These are phyloP conservation scores for Machimus atricapillus DNA, from an alignment of 2,888 invertebrate species.

Conservation along the genomic window DNA sequence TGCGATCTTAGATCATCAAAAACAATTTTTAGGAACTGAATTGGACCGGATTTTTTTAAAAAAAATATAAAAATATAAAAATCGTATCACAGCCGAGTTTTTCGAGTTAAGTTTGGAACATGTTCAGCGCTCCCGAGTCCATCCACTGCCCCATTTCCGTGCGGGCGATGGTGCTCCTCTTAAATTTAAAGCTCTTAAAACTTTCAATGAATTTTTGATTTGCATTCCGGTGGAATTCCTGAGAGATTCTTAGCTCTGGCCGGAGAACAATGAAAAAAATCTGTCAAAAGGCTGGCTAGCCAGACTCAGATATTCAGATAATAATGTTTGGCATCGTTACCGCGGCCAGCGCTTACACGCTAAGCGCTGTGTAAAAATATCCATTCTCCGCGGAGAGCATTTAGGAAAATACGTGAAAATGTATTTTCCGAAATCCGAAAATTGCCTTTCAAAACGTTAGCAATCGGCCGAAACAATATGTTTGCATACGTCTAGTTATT, in stretches of 20 bases:
- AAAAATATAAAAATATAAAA: neutral
- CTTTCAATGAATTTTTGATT: conserved; percentile 22
- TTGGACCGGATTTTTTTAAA: neutral
- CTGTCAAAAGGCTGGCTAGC: conserved; percentile 15
- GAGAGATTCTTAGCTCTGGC: conserved; percentile 13
- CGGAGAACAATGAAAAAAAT: conserved; percentile 26
- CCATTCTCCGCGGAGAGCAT: conserved; percentile 21
- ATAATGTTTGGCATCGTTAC: conserved; percentile 21
- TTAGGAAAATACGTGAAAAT: conserved; percentile 16
- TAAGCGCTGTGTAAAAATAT: conserved; percentile 31
- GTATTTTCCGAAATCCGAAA: conserved; percentile 8
- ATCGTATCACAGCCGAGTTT: neutral
- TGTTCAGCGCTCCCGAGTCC: neutral
- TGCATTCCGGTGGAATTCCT: conserved; percentile 30
- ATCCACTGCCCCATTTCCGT: neutral
- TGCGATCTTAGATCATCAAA: neutral
- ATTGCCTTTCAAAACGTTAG: neutral
- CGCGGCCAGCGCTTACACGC: conserved; percentile 5
- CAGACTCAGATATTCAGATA: neutral
- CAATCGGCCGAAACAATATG: conserved; percentile 18
- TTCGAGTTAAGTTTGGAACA: neutral
- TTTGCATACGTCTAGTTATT: conserved; percentile 1
- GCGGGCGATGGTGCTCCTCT: neutral
- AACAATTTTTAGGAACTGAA: neutral
- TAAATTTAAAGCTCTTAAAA: conserved; percentile 5